phyloP scores from a whole-genome alignment of 2,888 invertebrate species.

The Synergus japonicus region DNA sequence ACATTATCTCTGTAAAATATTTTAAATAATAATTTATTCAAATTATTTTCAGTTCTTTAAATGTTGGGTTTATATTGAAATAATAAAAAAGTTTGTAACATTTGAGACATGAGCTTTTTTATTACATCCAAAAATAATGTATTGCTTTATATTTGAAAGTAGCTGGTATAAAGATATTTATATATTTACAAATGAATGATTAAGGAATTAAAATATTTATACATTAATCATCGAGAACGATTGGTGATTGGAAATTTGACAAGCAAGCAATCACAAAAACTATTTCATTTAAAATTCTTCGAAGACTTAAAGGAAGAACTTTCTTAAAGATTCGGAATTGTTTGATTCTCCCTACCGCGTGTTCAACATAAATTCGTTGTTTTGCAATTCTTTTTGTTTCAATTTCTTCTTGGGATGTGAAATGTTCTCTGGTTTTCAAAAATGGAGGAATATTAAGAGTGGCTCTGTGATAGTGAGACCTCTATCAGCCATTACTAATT shows the following conservation, averaged over 20 bases:
- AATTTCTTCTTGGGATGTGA: slow-evolving; percentile 56
- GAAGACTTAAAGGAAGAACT: slow-evolving; percentile 52
- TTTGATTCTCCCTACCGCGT: slow-evolving; percentile 55
- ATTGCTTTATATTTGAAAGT: not conserved
- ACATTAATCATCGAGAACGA: slow-evolving; percentile 45
- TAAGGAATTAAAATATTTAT: not conserved
- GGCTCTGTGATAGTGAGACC: slow-evolving; percentile 57
- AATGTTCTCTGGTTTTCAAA: slow-evolving; percentile 52
- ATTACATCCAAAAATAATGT: not conserved
- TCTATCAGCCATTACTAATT: slow-evolving; percentile 59
- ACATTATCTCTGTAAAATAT: not conserved
- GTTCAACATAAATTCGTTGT: slow-evolving; percentile 58
- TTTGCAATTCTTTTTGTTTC: slow-evolving; percentile 58
- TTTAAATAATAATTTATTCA: not conserved
- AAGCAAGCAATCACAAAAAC: slow-evolving; percentile 58
- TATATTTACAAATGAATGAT: not conserved
- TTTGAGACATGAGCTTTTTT: not conserved
- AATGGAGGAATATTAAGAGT: slow-evolving; percentile 49
- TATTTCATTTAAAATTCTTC: slow-evolving; percentile 52
- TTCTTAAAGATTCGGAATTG: slow-evolving; percentile 54
- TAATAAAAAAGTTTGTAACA: not conserved
- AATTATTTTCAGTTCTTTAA: not conserved
- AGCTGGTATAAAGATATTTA: not conserved
- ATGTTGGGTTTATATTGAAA: not conserved
- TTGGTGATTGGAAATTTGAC: slow-evolving; percentile 53